These are phyloP conservation scores for Drosophila lowei DNA, from an alignment of 1,140 invertebrate species.

Conservation along the genomic window DNA sequence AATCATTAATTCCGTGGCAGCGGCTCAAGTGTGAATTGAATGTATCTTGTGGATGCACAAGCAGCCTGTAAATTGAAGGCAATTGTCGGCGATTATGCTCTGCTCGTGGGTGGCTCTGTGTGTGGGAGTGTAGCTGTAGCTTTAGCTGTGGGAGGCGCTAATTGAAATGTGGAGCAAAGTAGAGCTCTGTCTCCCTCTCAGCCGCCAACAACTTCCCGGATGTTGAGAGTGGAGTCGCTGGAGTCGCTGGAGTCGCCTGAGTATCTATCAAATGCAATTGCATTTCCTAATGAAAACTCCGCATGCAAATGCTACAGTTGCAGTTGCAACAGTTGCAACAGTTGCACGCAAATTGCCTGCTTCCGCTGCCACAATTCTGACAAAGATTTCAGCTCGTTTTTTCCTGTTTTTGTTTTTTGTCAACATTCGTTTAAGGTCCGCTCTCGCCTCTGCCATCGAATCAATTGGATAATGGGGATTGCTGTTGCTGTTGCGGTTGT, in stretches of 20 bases:
- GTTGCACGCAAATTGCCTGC: constrained; percentile 37
- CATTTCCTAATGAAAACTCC: constrained; percentile 50
- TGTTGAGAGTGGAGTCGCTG: constrained; percentile 41
- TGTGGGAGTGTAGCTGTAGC: constrained; percentile 2
- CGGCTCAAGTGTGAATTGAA: constrained; percentile 24
- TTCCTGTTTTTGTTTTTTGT: constrained; percentile 19
- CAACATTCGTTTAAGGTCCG: constrained; percentile 26
- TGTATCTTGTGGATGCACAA: constrained; percentile 51
- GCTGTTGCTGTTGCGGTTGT: constrained; percentile 45
- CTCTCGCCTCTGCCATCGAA: constrained; percentile 33
- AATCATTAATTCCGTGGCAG: constrained; percentile 50
- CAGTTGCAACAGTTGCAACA: constrained; percentile 26
- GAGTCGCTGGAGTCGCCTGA: not conserved
- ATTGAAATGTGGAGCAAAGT: constrained; percentile 64
- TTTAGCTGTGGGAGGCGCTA: constrained; percentile 42
- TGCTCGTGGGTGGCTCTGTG: constrained; percentile 13
- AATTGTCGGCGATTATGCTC: constrained; percentile 65
- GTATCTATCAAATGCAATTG: constrained; percentile 26
- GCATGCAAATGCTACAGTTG: constrained; percentile 7
- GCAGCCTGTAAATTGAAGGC: constrained; percentile 48
- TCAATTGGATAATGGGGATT: constrained; percentile 79
- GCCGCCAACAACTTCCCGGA: constrained; percentile 46
- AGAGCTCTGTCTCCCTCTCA: not conserved
- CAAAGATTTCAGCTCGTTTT: constrained; percentile 40
- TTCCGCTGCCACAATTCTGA: constrained; percentile 52